Base-by-base conservation (phyloP, 2,888 invertebrate genomes). In the Lobophora halterata region DNA sequence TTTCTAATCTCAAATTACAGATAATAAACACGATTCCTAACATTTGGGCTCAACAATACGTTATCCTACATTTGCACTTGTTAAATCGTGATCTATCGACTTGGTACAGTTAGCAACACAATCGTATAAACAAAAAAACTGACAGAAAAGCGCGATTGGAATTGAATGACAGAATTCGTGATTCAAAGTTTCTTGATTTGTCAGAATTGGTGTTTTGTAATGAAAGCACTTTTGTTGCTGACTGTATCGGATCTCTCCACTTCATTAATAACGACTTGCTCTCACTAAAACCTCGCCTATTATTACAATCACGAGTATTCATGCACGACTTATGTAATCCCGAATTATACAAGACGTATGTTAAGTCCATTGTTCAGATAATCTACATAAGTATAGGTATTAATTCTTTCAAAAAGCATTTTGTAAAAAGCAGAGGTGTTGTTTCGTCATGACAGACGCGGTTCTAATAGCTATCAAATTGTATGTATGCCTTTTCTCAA, bases 321-420 rank as follows among this genome's bases (percentile, higher is more conserved):
- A 75, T 65, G 72, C 78, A 6, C 65, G 67, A 66, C 62, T 83
- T 79, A 80, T 74, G 76, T 82, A 83, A 83, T 66, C 70, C 66
- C 59, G 77, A 85, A 86, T 83, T 82, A 82, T 80, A 69, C 12
- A 21, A 72, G 67, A 58, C 70, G 74, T 76, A 75, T 75, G 76
- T 79, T 79, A 79, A 74, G 62, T 75, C 82, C 65, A 85, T 86
- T 86, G 86, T 86, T 68, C 52, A 74, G 67, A 72, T 81, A 81
- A 85, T 86, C 81, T 85, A 81, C 81, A 82, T 85, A 86, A 86
- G 83, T 86, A 85, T 82, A 82, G 81, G 81, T 81, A 86, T 86
- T 86, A 85, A 86, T 82, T 74, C 78, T 82, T 83, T 78, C 83
- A 80, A 83, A 81, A 82, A 74, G 69, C 73, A 73, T 76, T 83